Evolutionary conservation across 1,140 invertebrate genomes (phyloP), one percentile per base, ranked within the genome.

Genomic region (Apis cerana): DNA sequence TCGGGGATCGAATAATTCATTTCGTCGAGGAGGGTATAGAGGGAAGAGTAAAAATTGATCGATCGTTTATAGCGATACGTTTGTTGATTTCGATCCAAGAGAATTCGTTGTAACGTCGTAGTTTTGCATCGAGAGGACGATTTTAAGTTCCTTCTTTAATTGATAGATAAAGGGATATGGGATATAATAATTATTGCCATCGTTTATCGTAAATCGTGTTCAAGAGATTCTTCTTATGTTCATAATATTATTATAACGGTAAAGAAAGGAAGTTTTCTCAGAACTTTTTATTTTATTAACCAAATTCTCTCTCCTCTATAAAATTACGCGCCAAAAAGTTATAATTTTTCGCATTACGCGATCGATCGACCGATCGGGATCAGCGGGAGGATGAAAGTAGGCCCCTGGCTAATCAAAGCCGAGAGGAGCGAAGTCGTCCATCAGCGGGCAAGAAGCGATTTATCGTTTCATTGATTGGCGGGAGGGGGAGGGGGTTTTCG

Each of bases 381-480:
- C 21, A 23, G n/a, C 33, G 33, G 33, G 33, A 43, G 21, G 43
- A 79, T 52, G 43, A 52, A n/a, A 70, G 54, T n/a, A 74, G n/a
- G 43, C 33, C 48, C 2, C 33, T 33, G 33, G 33, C 21, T 74
- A 75, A 81, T 81, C 72, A 59, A 33, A 65, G 43, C 54, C 13
- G 23, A 43, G 43, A 58, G 19, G n/a, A 75, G 12, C 72, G 11
- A 43, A 64, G 52, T 81, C 72, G 80, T 81, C 62, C 72, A 81
- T 81, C 80, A 81, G 19, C 64, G 15, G n/a, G 33, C n/a, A 64
- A 15, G 65, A 81, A 52, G 33, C 80, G 72, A 82, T 82, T 69
- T 82, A 82, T 82, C 72, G 80, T 82, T 82, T 61, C 61, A 52
- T 76, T 23, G 80, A 82, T 76, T 52, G 72, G 17, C 1, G 48